These are phyloP conservation scores for Pocillopora grandis DNA, from an alignment of 92 coral and sea anemone genomes.

Conservation along the genomic window DNA sequence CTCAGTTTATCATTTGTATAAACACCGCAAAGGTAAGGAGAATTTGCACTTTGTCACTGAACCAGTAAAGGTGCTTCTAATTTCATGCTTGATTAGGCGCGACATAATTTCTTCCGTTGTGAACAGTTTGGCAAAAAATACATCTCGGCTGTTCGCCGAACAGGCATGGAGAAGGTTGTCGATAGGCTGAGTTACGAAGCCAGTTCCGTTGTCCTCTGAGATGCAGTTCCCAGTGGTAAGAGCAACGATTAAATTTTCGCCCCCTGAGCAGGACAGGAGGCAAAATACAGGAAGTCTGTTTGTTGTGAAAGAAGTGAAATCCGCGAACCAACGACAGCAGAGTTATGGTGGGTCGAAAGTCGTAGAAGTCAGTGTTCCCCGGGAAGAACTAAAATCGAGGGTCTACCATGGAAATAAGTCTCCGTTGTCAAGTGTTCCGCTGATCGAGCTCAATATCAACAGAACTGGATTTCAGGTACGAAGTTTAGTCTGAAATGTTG, in stretches of 20 bases:
- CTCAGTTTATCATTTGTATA: background rate
- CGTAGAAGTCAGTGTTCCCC: constrained; percentile 64
- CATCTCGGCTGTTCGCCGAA: constrained; percentile 24
- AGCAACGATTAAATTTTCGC: constrained; percentile 39
- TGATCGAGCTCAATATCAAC: constrained; percentile 69
- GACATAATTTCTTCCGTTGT: constrained; percentile 37
- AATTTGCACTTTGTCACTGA: constrained; percentile 8
- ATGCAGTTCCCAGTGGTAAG: constrained; percentile 39
- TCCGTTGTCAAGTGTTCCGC: constrained; percentile 43
- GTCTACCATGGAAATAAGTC: constrained; percentile 12
- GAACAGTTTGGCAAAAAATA: constrained; percentile 10
- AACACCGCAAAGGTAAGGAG: constrained; percentile 2
- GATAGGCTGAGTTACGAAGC: background rate
- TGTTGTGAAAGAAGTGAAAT: constrained; percentile 45
- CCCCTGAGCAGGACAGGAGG: constrained; percentile 18
- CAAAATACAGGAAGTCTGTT: constrained; percentile 22
- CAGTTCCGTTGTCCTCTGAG: background rate
- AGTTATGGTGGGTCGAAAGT: constrained; percentile 27
- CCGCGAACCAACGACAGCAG: constrained; percentile 25
- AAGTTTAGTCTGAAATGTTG: background rate
- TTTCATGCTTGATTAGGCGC: constrained; percentile 42
- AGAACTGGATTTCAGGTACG: constrained; percentile 60
- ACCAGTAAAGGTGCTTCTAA: constrained; percentile 13
- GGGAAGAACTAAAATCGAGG: constrained; percentile 46
- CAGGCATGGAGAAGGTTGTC: background rate